A percentile compares a stretch with the other conserved stretches of the same genome.
These are phyloP conservation scores for Euura saliciscinereae DNA, from an alignment of 1,140 invertebrate species.

Conservation along the genomic window DNA sequence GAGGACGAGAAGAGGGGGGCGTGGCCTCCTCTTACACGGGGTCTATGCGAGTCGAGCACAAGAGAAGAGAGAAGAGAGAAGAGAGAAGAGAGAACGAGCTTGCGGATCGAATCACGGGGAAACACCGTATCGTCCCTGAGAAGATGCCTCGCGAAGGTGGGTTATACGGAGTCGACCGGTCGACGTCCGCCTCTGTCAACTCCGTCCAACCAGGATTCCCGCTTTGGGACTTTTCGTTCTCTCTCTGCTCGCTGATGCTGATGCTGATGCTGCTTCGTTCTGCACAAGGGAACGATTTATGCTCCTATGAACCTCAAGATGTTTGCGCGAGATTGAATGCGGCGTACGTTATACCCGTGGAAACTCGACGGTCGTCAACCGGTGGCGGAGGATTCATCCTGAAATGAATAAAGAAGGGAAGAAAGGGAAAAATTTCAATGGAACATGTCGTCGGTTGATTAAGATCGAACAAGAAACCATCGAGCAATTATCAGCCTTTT, in stretches of 20 bases:
- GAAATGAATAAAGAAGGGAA: no score
- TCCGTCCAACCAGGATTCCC: conserved; percentile 18
- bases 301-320: conserved; percentile 55
- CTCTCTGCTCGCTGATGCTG: background rate
- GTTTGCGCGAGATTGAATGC: conserved; percentile 58
- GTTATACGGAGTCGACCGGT: background rate
- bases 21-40: conserved; percentile 15
- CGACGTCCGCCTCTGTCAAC: background rate
- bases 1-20: conserved; percentile 21
- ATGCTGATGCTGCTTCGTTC: conserved; percentile 16
- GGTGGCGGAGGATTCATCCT: no score
- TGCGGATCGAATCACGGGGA: no score
- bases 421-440: no score
- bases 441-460: background rate
- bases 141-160: background rate
- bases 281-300: conserved; percentile 44
- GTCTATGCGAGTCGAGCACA: no score
- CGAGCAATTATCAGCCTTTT: background rate
- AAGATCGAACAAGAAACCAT: background rate
- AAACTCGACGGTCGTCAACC: no score
- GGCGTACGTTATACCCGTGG: conserved; percentile 32
- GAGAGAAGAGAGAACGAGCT: no score
- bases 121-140: no score
- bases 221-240: conserved; percentile 16
- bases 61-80: no score